Conservation (phyloP, 2,113 vertebrate species). For the Lepidiolamprologus cunningtoni region DNA sequence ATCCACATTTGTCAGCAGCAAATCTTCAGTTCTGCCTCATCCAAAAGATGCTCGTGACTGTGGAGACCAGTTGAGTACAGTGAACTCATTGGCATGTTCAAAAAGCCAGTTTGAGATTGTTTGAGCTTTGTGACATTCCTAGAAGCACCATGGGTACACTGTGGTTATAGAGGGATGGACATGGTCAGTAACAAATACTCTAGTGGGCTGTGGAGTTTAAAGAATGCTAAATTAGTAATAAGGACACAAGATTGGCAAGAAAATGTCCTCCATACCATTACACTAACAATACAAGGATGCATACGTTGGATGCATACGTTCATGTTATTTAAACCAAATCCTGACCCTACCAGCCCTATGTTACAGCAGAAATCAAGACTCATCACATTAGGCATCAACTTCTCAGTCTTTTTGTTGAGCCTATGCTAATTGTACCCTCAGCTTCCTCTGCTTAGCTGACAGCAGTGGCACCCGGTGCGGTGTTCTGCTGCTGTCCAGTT, state of each 20-base stretch:
- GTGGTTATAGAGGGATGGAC: neutral
- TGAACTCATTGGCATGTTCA: neutral
- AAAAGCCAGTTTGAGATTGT: neutral
- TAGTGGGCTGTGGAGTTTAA: neutral
- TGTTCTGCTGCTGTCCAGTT: neutral
- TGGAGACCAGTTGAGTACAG: neutral
- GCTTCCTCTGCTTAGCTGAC: neutral
- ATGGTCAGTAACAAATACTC: neutral
- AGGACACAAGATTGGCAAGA: neutral
- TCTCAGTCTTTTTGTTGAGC: neutral
- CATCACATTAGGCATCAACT: neutral
- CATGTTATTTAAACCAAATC: neutral
- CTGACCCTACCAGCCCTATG: neutral
- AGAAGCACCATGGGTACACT: neutral
- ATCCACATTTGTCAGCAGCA: neutral
- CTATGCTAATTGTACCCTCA: neutral
- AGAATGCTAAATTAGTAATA: rapidly evolving
- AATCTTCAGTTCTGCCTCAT: neutral
- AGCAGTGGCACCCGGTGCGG: rapidly evolving
- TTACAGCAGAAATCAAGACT: neutral
- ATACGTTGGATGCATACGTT: rapidly evolving
- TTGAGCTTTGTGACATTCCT: rapidly evolving
- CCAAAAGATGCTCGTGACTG: neutral
- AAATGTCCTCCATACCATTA: neutral
- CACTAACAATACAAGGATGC: neutral